A percentile compares a stretch with the other conserved stretches of the same genome.
phyloP scores from a whole-genome alignment of 2,888 invertebrate genomes.

The Aspidiotus destructor region DNA sequence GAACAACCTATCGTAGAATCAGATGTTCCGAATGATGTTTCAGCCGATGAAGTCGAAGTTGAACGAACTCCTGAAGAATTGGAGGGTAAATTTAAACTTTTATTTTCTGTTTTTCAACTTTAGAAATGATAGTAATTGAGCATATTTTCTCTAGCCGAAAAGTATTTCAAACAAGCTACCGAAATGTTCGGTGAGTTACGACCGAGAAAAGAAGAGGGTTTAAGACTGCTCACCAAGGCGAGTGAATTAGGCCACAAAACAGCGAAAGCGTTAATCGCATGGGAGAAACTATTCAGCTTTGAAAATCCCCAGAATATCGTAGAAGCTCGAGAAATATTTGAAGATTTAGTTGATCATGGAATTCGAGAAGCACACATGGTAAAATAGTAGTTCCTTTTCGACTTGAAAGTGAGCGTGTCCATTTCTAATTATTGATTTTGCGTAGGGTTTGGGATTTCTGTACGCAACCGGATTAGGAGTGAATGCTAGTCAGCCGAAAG shows the following conservation, averaged over 20 bases:
- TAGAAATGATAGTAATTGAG: background rate
- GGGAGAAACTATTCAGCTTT: conserved; percentile 78
- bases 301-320: conserved; percentile 65
- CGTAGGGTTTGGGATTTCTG: conserved; percentile 72
- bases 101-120: background rate
- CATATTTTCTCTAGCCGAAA: conserved; percentile 51
- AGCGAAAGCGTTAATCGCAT: conserved; percentile 75
- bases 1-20: background rate
- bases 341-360: conserved; percentile 63
- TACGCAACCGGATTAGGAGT: conserved; percentile 76
- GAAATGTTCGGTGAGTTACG: conserved; percentile 60
- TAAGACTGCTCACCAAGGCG: conserved; percentile 65
- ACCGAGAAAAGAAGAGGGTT: conserved; percentile 62
- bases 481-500: conserved; percentile 78
- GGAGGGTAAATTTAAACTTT: conserved; percentile 9
- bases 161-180: conserved; percentile 61
- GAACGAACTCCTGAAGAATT: conserved; percentile 7
- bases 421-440: conserved; percentile 10
- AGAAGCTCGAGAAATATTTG: conserved; percentile 65
- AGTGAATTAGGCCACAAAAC: conserved; percentile 69
- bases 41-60: background rate
- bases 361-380: conserved; percentile 84
- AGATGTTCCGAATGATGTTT: background rate
- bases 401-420: background rate
- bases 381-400: conserved; percentile 34